phyloP scores from a whole-genome alignment of 2,888 invertebrate genomes.

The Anoplius nigerrimus region DNA sequence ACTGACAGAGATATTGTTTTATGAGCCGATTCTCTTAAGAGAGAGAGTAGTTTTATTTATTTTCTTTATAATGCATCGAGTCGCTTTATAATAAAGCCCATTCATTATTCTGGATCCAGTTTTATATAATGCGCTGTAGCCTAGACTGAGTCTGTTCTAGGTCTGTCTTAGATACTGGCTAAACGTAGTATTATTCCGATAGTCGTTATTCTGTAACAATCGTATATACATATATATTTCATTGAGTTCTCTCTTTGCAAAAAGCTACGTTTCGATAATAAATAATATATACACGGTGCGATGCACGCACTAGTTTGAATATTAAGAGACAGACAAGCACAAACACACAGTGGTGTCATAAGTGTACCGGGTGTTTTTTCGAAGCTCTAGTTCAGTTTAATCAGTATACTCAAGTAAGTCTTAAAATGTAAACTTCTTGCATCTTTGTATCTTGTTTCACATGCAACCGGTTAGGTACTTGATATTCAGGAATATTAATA shows the following conservation, averaged over 20 bases:
- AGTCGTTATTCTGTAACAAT: conserved; percentile 24
- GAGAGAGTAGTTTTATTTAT: conserved; percentile 57
- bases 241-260: conserved; percentile 9
- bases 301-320: conserved; percentile 45
- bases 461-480: conserved; percentile 42
- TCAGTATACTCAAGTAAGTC: conserved; percentile 19
- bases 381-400: conserved; percentile 31
- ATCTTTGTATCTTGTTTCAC: conserved; percentile 50
- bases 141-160: conserved; percentile 75
- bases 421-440: conserved; percentile 39
- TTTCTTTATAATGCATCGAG: conserved; percentile 56
- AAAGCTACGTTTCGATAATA: conserved; percentile 9
- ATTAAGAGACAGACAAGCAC: conserved; percentile 74
- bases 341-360: conserved; percentile 73
- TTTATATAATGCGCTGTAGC: conserved; percentile 64
- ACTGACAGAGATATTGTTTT: conserved; percentile 37
- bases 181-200: conserved; percentile 4
- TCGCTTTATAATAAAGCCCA: conserved; percentile 55
- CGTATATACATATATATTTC: conserved; percentile 39
- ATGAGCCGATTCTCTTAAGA: conserved; percentile 38
- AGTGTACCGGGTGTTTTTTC: conserved; percentile 73
- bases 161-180: conserved; percentile 70
- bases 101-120: conserved; percentile 73
- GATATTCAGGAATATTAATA: conserved; percentile 55
- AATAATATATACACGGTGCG: conserved; percentile 37